Evolutionary conservation across 2,797 vertebrate species (phyloP), one percentile per base, ranked within the genome.

Genomic region (Phylloscopus collybita): DNA sequence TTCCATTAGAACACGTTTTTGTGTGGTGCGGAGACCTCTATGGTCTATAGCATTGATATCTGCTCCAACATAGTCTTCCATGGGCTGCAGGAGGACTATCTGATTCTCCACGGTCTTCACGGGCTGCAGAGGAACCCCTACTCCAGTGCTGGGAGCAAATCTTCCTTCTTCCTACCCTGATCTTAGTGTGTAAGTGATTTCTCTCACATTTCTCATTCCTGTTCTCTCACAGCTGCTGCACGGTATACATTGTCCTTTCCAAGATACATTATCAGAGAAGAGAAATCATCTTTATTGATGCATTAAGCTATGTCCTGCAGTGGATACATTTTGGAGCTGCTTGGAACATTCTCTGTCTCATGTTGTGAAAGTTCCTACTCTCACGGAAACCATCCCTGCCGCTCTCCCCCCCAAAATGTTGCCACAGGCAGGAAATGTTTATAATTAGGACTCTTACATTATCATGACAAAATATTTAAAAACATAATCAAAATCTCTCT

Each of bases 11-110:
- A 14, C 3, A 26, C 7, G 0, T 10, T 59, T 42, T 79, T 12
- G 20, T 61, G 9, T 67, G 4, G 3, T 7, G 7, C 25, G 16
- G 29, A 6, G 25, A n/a, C 0, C 0, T 69, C 25, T 22, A 16
- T 16, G 25, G 38, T 6, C 6, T 44, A 22, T 2, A 53, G 10
- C 11, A 9, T 61, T 12, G 25, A 22, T 32, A 26, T 66, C 13
- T 71, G 11, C 18, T 49, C 21, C 64, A 90, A 1, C 0, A 3
- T 22, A 4, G 20, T 61, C 17, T 62, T 47, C 7, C 8, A 11
- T 27, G n/a, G 16, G 15, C 42, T 70, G 3, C 30, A 40, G 34
- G 4, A 11, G 13, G 11, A 65, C 13, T 61, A 18, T 5, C 12
- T 53, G 13, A 18, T 83, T 61, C 21, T 61, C 13, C 18, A 16